Conservation (phyloP, 2,888 invertebrate genomes). For the Tenthredo distinguenda region DNA sequence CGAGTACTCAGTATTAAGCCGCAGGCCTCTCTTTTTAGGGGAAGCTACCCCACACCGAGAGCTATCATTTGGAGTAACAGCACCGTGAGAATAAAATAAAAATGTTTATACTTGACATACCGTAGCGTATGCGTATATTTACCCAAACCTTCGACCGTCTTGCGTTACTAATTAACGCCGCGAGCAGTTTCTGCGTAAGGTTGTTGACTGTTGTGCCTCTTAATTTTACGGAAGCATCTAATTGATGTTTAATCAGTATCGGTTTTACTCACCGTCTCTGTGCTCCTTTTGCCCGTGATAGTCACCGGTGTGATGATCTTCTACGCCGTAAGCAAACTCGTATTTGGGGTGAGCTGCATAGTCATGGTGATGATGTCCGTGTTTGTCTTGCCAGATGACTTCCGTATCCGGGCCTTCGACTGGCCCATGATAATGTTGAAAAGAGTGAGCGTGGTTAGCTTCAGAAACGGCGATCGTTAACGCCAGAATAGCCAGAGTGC, state of each 20-base stretch:
- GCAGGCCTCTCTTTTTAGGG: no score
- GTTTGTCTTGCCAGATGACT: constrained; percentile 71
- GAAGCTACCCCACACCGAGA: no score
- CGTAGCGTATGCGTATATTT: neutral
- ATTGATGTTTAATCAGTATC: neutral
- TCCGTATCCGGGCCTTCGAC: constrained; percentile 71
- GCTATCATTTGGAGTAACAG: no score
- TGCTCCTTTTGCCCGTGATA: constrained; percentile 77
- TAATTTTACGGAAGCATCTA: no score
- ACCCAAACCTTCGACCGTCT: neutral
- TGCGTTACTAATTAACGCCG: neutral
- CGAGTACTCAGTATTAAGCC: no score
- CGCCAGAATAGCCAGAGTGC: constrained; percentile 3
- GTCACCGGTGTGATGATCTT: constrained; percentile 76
- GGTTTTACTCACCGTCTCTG: constrained; percentile 72
- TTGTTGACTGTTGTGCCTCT: neutral
- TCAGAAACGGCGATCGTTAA: constrained; percentile 30
- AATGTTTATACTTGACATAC: no score
- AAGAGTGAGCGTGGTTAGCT: constrained; percentile 71
- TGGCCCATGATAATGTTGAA: constrained; percentile 75
- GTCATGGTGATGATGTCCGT: constrained; percentile 74
- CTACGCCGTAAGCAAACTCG: constrained; percentile 73
- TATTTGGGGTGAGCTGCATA: constrained; percentile 75
- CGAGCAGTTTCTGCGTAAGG: neutral
- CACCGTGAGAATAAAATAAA: no score